Percentiles rank a stretch among this genome's conserved stretches.
Conservation (phyloP, 2,113 vertebrate genomes). For the Dicrurus megarhynchus region DNA sequence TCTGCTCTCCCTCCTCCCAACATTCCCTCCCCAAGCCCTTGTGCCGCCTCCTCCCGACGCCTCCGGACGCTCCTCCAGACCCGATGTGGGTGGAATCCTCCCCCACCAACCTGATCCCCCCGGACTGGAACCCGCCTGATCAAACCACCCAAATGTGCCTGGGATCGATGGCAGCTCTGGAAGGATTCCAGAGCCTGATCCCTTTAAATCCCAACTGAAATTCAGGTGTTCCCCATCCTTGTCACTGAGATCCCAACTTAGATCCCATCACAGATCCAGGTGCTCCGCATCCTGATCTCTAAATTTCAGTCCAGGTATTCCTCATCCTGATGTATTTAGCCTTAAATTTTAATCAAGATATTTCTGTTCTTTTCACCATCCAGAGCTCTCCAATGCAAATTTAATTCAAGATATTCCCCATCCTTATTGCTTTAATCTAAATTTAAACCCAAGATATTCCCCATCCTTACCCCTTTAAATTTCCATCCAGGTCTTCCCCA, state of each 20-base stretch:
- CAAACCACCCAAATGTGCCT: not conserved
- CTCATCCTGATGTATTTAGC: not conserved
- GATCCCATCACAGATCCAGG: not conserved
- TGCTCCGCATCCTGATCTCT: not conserved
- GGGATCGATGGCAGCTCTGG: rapidly evolving
- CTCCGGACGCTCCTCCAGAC: not conserved
- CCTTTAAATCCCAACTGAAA: not conserved
- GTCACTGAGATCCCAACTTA: not conserved
- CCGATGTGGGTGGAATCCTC: rapidly evolving
- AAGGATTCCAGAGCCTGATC: not conserved
- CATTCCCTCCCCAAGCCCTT: not conserved
- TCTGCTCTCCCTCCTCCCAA: not conserved
- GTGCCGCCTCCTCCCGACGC: not conserved
- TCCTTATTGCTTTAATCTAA: not conserved
- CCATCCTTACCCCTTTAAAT: not conserved
- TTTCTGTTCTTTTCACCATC: not conserved
- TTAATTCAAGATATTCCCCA: not conserved
- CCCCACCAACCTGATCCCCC: not conserved
- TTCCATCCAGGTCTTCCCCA: not conserved
- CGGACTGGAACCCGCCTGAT: rapidly evolving
- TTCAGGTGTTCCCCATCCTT: not conserved
- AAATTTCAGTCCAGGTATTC: not conserved
- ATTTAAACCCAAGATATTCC: not conserved
- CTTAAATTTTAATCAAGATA: not conserved
- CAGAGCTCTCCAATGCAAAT: not conserved